These are phyloP conservation scores for Propithecus deckenii DNA, from an alignment of 2,797 vertebrate species.

Conservation along the genomic window DNA sequence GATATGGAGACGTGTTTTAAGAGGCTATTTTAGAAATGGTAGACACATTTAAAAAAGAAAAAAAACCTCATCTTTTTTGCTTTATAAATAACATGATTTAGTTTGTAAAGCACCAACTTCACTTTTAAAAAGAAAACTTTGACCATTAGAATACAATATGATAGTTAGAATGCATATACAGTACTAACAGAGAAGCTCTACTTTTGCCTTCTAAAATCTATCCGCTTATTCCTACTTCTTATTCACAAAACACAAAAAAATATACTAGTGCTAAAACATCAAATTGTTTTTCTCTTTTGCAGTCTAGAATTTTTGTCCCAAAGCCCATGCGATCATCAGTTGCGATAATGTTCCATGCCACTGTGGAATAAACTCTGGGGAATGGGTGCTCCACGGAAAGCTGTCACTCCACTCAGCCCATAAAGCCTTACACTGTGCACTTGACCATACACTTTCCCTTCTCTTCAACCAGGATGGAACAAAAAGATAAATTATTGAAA, in stretches of 20 bases:
- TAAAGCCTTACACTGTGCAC: background rate
- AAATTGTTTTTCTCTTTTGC: background rate
- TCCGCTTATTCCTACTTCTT: background rate
- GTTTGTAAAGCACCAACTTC: background rate
- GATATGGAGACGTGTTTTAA: background rate
- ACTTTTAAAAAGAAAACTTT: background rate
- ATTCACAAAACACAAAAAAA: background rate
- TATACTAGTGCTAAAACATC: background rate
- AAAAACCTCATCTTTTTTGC: background rate
- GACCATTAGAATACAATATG: background rate
- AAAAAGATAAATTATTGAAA: background rate
- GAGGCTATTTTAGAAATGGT: background rate
- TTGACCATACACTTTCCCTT: background rate
- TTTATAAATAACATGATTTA: background rate
- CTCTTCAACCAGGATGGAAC: background rate
- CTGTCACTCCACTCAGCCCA: background rate
- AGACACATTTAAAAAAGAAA: background rate
- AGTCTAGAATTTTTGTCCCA: background rate
- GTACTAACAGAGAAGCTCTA: background rate
- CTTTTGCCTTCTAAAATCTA: background rate
- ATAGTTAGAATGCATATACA: background rate
- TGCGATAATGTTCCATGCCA: background rate
- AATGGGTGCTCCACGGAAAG: background rate
- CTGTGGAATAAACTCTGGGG: background rate
- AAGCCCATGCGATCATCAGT: background rate